Evolutionary conservation across 2,113 vertebrate genomes (phyloP), one percentile per base, ranked within the genome.

Genomic region (Pelmatolapia mariae): DNA sequence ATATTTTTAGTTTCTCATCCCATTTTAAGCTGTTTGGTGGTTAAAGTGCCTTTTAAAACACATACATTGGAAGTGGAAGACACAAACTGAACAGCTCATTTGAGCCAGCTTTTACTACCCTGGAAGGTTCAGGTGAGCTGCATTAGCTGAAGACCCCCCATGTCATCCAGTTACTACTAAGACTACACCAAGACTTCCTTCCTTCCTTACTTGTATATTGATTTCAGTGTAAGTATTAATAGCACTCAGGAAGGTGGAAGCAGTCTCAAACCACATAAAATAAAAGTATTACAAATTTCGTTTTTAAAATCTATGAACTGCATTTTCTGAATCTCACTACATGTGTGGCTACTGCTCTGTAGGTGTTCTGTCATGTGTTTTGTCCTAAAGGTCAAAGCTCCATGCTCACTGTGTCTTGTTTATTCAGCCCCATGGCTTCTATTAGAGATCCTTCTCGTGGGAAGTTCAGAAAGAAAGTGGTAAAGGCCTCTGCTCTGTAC

Each of bases 51-150:
- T 73, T 73, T 36, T 26, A 47, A 73, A 73, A 26, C 22, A 0
- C 40, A 29, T 73, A 73, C 38, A 0, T 0, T 66, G 31, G 40
- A 47, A 29, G 40, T 73, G 22, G 22, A 73, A 18, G 68, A 18
- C 40, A 45, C 40, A 11, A 73, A 0, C 40, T 29, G 22, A 73
- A 29, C 10, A 36, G 59, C 10, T 63, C 0, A 63, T 63, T 63
- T 0, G 31, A 63, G 31, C 59, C 33, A 68, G 40, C 68, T 68
- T 68, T 68, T 68, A 66, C 40, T 68, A 1, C 36, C 63, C 36
- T 68, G 63, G 11, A 68, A 40, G 63, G 7, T 73, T 45, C 68
- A 45, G 40, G 40, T 26, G 68, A 45, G 68, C 40, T 45, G 68
- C 40, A 73, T 29, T 73, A 45, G 68, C 8, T 45, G 40, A 73